phyloP scores from a whole-genome alignment of 2,113 vertebrate genomes.

The Clupea harengus region DNA sequence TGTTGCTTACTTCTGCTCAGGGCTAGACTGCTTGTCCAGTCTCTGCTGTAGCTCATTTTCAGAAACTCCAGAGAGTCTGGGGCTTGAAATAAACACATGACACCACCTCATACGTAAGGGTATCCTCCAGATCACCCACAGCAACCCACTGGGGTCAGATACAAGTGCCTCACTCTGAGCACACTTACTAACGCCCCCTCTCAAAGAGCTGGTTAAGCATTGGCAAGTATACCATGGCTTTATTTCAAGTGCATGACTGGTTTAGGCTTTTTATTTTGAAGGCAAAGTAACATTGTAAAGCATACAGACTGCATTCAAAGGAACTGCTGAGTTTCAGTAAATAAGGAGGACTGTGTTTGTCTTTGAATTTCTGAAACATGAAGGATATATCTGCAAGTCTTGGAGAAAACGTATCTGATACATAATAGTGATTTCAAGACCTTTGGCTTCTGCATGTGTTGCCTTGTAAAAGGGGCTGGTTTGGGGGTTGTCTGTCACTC shows the following conservation, averaged over 20 bases:
- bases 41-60: not conserved
- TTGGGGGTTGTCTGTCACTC: not conserved
- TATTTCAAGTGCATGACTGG: not conserved
- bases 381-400: not conserved
- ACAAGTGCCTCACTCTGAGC: not conserved
- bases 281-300: not conserved
- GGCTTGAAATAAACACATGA: slow-evolving; percentile 26
- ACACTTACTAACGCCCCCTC: not conserved
- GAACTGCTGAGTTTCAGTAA: not conserved
- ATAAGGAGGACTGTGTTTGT: not conserved
- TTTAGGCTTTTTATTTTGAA: not conserved
- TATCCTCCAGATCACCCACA: slow-evolving; percentile 18
- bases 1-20: too few species aligned
- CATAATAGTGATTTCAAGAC: not conserved
- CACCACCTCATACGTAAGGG: slow-evolving; percentile 17
- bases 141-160: slow-evolving; percentile 13
- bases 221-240: not conserved
- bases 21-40: not conserved
- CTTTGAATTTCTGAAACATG: not conserved
- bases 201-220: not conserved
- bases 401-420: not conserved
- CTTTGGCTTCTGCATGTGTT: not conserved
- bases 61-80: slow-evolving; percentile 25
- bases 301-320: not conserved
- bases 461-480: not conserved